Base-by-base conservation (phyloP, 2,888 invertebrate genomes). In the Eledone cirrhosa region DNA sequence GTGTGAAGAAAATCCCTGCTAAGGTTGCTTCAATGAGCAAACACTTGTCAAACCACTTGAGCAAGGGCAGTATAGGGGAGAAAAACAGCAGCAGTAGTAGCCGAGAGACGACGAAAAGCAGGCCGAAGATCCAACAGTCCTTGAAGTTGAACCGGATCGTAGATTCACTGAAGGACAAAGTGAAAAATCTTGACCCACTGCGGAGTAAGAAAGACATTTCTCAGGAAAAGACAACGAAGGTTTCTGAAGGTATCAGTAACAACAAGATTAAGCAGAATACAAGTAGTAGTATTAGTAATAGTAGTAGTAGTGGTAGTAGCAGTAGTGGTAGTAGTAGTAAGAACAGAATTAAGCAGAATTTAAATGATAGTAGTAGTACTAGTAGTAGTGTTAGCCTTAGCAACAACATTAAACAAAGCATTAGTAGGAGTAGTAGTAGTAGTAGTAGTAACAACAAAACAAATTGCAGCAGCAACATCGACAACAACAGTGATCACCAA, bases 121-220 rank as follows among this genome's bases (percentile, higher is more conserved):
- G 86, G 79, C 84, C 86, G 78, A 88, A 86, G 83, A 88, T 88
- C 78, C 84, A 85, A 48, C 85, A 86, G 76, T 87, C 88, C 13
- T 84, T 86, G 69, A 87, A 86, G 78, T 80, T 88, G 76, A 86
- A 84, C 81, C 82, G 83, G 65, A 88, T 88, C 81, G 85, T 88
- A 2, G 88, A 88, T 79, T 84, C 87, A 0, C 80, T 88, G 48
- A 88, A 88, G 80, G 86, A 86, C 78, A 83, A 85, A 80, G 87
- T 87, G 80, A 84, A 86, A 81, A 87, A 87, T 81, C 86, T 86
- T 81, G 87, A 87, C 22, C 72, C 72, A n/a, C 31, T 33, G 8
- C 22, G 13, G 31, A 41, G n/a, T 19, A 72, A 72, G 22, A 72
- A 31, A 72, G 72, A 72, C 29, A n/a, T 41, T 33, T 31, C 33